These are phyloP conservation scores for Sardinella longiceps DNA, from an alignment of 2,797 vertebrate species.

Conservation along the genomic window DNA sequence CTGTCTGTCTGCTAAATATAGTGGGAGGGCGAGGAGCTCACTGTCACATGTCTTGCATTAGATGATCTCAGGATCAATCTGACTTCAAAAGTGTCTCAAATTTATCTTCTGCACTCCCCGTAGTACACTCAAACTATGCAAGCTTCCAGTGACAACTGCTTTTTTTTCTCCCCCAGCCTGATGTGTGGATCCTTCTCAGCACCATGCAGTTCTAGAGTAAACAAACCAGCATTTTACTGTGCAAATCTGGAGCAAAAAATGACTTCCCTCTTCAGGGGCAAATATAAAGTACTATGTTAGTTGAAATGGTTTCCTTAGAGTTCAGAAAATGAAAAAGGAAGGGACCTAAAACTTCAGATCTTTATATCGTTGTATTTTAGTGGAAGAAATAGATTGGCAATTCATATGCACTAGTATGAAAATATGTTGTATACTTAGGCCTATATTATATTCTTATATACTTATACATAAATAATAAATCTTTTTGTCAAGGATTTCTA, in stretches of 20 bases:
- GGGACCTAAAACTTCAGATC: too few relatives aligned
- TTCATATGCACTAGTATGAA: too few relatives aligned
- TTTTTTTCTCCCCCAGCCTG: neutral
- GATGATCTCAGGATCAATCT: neutral
- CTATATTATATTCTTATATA: too few relatives aligned
- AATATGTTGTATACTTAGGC: too few relatives aligned
- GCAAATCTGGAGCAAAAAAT: neutral
- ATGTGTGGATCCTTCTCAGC: neutral
- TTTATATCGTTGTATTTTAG: too few relatives aligned
- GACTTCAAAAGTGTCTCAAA: neutral
- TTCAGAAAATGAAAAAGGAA: too few relatives aligned
- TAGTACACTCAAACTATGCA: neutral
- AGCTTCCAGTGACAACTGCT: neutral
- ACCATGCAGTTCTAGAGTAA: neutral
- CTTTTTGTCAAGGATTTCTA: too few relatives aligned
- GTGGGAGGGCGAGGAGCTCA: neutral
- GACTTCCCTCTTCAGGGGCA: neutral
- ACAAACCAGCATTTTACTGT: neutral
- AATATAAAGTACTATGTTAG: neutral
- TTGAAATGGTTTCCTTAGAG: too few relatives aligned
- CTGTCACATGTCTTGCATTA: neutral
- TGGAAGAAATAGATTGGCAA: too few relatives aligned
- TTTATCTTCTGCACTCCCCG: neutral
- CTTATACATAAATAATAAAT: too few relatives aligned
- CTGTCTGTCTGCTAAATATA: constrained; percentile 30